phyloP scores from a whole-genome alignment of 2,113 vertebrate genomes.

The Lepus europaeus region DNA sequence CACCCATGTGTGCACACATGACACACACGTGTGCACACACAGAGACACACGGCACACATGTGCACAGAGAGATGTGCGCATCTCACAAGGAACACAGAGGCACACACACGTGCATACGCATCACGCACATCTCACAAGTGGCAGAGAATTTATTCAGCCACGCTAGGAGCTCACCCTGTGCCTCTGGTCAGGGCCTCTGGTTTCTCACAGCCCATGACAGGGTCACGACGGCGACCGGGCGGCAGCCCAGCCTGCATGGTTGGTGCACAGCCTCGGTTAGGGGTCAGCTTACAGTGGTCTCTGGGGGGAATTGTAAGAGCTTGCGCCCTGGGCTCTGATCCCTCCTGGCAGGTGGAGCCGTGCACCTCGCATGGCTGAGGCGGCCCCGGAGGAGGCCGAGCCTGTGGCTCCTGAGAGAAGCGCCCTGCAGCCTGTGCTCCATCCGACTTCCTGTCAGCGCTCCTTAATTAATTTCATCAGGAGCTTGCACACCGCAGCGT shows the following conservation, averaged over 20 bases:
- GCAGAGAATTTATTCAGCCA: not conserved
- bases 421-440: too few relatives aligned
- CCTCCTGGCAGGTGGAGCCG: not conserved
- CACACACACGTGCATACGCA: not conserved
- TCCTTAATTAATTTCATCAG: not conserved
- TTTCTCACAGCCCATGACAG: not conserved
- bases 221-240: not conserved
- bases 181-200: not conserved
- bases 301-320: not conserved
- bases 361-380: fast-evolving
- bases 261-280: not conserved
- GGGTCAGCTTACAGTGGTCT: fast-evolving
- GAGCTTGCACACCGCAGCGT: not conserved
- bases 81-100: not conserved
- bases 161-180: not conserved
- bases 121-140: not conserved
- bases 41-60: too few relatives aligned
- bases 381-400: not conserved
- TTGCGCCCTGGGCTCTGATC: fast-evolving
- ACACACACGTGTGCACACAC: too few relatives aligned
- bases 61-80: not conserved
- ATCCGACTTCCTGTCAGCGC: not conserved
- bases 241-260: not conserved
- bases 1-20: too few relatives aligned
- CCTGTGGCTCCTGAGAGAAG: too few relatives aligned